Evolutionary conservation across 2,888 invertebrate species (phyloP).

Genomic region (Epicampocera succincta): DNA sequence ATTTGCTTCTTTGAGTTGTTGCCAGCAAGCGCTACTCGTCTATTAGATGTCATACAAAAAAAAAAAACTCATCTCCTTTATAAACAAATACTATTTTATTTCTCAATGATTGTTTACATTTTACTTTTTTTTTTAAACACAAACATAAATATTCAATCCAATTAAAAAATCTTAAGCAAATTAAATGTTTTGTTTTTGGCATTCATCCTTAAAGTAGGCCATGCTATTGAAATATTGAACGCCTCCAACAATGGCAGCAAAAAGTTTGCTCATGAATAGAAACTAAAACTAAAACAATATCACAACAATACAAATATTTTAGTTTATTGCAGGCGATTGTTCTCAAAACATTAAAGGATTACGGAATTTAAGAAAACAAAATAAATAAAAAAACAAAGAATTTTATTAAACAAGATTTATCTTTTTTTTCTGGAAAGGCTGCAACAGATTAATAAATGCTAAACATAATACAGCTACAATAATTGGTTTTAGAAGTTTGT

Average conservation of each 20-base stretch:
- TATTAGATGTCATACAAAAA: too few species aligned
- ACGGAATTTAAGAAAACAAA: too few species aligned
- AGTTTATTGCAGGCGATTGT: slow-evolving; percentile 26
- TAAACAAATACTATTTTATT: too few species aligned
- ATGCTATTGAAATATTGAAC: slow-evolving; percentile 48
- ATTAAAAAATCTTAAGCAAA: slow-evolving; percentile 43
- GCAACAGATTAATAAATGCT: not conserved
- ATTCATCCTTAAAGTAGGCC: slow-evolving; percentile 38
- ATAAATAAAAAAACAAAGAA: too few species aligned
- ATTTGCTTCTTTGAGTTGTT: too few species aligned
- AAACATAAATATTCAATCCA: slow-evolving; percentile 38
- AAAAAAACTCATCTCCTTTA: too few species aligned
- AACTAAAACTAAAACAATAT: slow-evolving; percentile 9
- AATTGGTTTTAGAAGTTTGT: not conserved
- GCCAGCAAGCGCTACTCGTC: too few species aligned
- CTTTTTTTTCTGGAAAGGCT: not conserved
- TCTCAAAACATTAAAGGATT: slow-evolving; percentile 12
- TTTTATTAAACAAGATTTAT: not conserved
- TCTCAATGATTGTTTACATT: too few species aligned
- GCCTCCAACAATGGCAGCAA: slow-evolving; percentile 26
- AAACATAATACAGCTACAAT: not conserved
- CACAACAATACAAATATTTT: slow-evolving; percentile 12
- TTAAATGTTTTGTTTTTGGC: slow-evolving; percentile 15
- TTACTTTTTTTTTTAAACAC: not conserved
- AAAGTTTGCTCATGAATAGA: slow-evolving; percentile 15